Evolutionary conservation across 2,888 invertebrate species (phyloP), one percentile per base, ranked within the genome.

Genomic region (Agrilus cyanescens): DNA sequence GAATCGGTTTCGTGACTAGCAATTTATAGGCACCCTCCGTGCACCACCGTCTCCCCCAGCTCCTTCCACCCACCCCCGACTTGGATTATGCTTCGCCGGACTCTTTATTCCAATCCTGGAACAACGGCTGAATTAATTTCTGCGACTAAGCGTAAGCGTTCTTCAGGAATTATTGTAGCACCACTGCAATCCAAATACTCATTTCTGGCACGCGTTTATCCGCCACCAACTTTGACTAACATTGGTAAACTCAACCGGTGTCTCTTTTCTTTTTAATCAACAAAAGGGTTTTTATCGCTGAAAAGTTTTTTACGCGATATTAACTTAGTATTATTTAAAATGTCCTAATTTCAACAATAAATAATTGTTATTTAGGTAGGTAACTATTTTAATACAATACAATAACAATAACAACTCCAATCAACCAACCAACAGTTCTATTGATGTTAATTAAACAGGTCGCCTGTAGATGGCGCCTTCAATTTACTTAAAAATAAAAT

Each of bases 121-220:
- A 49, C 48, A 49, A 45, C 50, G 46, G 45, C 33, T 49, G 53
- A 53, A 53, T 53, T 53, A 53, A 53, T 53, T 53, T 50, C 51
- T 44, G 50, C 50, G 53, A 53, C 53, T 53, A 51, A 51, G 47
- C 47, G 46, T 43, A 18, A 45, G 47, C 50, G 48, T 50, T n/a
- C 12, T 32, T 14, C 18, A 32, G 31, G 31, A 33, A 25, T 25
- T 25, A 25, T 20, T 25, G 25, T 25, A 25, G 25, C 25, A 25
- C 25, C 25, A 25, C 25, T 25, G 47, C 49, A 49, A 46, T 49
- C 45, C 49, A 47, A 49, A 49, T 49, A 49, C 47, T 49, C 46
- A 47, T 49, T 45, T 49, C 47, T 47, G 36, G 45, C 49, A 45
- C 49, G 45, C 48, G 42, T 44, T 43, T 8, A 10, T 25, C 6